Conservation (phyloP, 2,797 vertebrate species). For the Cygnus olor region DNA sequence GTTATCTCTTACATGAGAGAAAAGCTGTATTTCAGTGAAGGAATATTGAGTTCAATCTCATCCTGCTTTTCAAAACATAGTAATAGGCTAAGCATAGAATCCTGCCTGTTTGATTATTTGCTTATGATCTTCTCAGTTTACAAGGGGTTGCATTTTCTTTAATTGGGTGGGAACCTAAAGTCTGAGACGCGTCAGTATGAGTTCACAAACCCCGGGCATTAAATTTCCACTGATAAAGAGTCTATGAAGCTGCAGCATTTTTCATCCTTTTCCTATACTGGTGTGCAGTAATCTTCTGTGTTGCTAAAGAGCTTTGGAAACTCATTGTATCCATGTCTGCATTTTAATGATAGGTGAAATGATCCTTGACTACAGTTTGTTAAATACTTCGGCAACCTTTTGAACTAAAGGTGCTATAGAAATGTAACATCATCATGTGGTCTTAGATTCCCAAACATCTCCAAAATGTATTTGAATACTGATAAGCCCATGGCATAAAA, state of each 20-base stretch:
- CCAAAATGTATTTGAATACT: conserved; percentile 34
- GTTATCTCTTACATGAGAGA: neutral
- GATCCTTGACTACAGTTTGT: conserved; percentile 1
- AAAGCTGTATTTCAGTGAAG: neutral
- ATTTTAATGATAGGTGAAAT: conserved; percentile 8
- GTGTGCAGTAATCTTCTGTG: neutral
- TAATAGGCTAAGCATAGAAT: neutral
- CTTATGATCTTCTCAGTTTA: neutral
- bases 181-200: neutral
- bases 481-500: conserved; percentile 49
- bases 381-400: conserved; percentile 9
- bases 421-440: neutral
- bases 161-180: neutral
- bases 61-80: neutral
- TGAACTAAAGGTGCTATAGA: conserved; percentile 26
- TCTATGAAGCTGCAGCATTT: neutral
- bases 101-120: neutral
- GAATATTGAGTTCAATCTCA: neutral
- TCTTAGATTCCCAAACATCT: conserved; percentile 18
- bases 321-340: neutral
- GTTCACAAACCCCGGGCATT: conserved; percentile 19
- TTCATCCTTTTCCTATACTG: neutral
- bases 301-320: conserved; percentile 1
- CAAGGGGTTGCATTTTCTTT: neutral
- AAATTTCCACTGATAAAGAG: neutral